These are phyloP conservation scores for Leistus spinibarbis DNA, from an alignment of 2,888 invertebrate species.

Conservation along the genomic window DNA sequence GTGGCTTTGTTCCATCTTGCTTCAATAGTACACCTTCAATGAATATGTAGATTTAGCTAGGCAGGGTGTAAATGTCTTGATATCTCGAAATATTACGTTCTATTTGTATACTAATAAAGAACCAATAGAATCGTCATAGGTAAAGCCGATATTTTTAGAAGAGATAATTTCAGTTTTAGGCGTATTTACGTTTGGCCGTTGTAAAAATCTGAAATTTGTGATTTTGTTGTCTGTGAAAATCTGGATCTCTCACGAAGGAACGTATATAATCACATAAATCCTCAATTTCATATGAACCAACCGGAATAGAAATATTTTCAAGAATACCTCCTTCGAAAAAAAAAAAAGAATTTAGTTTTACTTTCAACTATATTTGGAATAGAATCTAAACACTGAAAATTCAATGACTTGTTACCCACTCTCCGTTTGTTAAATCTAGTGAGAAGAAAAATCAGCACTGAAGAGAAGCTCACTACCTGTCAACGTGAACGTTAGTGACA, in stretches of 20 bases:
- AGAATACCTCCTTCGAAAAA: neutral
- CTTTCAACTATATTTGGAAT: too few species aligned
- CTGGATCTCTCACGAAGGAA: neutral
- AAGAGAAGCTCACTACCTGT: neutral
- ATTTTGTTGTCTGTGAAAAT: too few species aligned
- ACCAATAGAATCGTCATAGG: constrained; percentile 41
- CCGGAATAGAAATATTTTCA: neutral
- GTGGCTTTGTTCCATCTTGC: too few species aligned
- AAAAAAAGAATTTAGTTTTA: neutral
- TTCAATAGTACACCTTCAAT: too few species aligned
- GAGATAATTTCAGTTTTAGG: constrained; percentile 35
- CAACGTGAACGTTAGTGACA: too few species aligned
- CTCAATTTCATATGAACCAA: neutral
- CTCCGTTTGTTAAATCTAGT: too few species aligned
- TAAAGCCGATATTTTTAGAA: constrained; percentile 30
- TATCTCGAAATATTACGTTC: constrained; percentile 40
- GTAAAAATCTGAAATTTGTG: neutral
- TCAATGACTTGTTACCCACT: too few species aligned
- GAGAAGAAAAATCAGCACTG: too few species aligned
- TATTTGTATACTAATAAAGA: constrained; percentile 44
- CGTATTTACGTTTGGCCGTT: constrained; percentile 38
- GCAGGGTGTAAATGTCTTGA: constrained; percentile 46
- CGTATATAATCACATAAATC: neutral
- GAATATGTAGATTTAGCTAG: constrained; percentile 45
- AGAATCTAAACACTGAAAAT: too few species aligned